Evolutionary conservation across 2,797 vertebrate genomes (phyloP).

Genomic region (Cryptoblepharus egeriae): DNA sequence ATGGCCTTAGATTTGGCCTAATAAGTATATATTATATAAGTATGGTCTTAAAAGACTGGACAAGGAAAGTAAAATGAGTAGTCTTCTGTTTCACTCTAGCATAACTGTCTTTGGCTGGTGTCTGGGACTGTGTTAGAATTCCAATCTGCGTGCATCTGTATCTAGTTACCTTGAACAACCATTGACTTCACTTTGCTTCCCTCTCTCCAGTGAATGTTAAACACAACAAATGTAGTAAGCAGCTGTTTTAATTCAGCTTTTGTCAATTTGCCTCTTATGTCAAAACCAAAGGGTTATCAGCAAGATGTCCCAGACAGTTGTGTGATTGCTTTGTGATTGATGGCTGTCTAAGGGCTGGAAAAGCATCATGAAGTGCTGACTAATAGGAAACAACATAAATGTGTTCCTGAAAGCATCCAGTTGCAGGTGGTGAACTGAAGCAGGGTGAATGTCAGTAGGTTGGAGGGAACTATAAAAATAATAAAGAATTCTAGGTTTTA

Average conservation of each 20-base stretch:
- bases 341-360: slow-evolving; percentile 18
- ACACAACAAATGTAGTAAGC: slow-evolving; percentile 33
- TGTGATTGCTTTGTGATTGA: slow-evolving; percentile 51
- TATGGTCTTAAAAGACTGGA: background rate
- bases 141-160: slow-evolving; percentile 4
- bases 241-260: slow-evolving; percentile 52
- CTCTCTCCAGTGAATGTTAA: background rate
- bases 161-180: slow-evolving; percentile 24
- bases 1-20: too few relatives aligned
- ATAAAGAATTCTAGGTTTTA: background rate
- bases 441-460: background rate
- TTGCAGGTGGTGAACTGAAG: slow-evolving; percentile 10
- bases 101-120: background rate
- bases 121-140: background rate
- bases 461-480: background rate
- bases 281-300: slow-evolving; percentile 15
- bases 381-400: background rate
- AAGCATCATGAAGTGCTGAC: slow-evolving; percentile 2
- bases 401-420: background rate
- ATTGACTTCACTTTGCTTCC: slow-evolving; percentile 45
- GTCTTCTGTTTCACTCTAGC: background rate
- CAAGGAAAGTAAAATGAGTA: too few relatives aligned
- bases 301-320: slow-evolving; percentile 40
- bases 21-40: too few relatives aligned
- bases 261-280: slow-evolving; percentile 34